Evolutionary conservation across 2,113 vertebrate species (phyloP), one percentile per base, ranked within the genome.

Genomic region (Gadus chalcogrammus): DNA sequence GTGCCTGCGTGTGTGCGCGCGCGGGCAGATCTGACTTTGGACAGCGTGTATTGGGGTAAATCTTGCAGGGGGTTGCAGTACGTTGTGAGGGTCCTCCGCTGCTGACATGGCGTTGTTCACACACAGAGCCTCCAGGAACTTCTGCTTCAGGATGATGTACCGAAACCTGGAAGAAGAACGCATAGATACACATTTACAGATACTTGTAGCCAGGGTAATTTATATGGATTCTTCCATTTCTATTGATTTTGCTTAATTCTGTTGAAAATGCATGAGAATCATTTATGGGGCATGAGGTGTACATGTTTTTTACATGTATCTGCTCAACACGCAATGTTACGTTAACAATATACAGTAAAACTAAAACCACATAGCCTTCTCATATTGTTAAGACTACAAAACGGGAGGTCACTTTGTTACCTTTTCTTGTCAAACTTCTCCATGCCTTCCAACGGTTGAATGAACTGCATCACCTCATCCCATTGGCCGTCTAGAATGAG

Each of bases 391-490:
- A 35, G 4, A 13, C 8, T 48, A 48, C 42, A 48, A 48, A 13
- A 9, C 8, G 15, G 15, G 56, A n/a, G 56, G 20, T 17, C 8
- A 20, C 3, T 28, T 6, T 52, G 76, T 76, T 82, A 98, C 97
- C 95, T 94, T 92, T 98, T 99, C 87, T 92, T 95, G 90, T 99
- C 95, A 89, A 99, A 99, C 89, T 95, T 98, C 66, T 99, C 96
- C 94, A 99, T 94, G 79, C 94, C 94, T 82, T 99, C 97, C 61
- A 99, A 90, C 77, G 97, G 97, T 42, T 99, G 97, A 84, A 99
- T 99, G 83, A 99, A 99, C 27, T 99, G 97, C 89, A 98, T 94
- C 87, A 99, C 96, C 66, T 99, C 97, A 81, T 99, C 97, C 97
- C 97, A 99, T 20, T 99, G 96, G 60, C 97, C 97, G 61, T 99